A percentile compares a stretch with the other conserved stretches of the same genome.
Evolutionary conservation across 2,888 invertebrate genomes (phyloP).

Genomic region (Ganaspis brasiliensis): DNA sequence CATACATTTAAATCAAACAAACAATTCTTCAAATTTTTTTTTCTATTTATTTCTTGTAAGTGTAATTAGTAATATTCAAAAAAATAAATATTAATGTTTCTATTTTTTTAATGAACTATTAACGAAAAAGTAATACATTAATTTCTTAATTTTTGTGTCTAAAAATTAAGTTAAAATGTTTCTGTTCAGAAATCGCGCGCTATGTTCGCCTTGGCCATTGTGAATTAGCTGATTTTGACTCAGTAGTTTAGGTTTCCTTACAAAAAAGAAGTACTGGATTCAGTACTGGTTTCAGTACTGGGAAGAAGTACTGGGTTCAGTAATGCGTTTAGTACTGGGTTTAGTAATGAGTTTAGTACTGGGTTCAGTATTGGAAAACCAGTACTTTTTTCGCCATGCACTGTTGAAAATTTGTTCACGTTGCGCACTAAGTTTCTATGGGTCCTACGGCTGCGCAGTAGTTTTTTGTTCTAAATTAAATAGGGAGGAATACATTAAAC

Average conservation of each 20-base stretch:
- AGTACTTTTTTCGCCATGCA: too few species aligned
- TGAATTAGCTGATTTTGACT: neutral
- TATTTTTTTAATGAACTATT: constrained; percentile 7
- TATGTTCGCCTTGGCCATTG: neutral
- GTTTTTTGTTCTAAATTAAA: too few species aligned
- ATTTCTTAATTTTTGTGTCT: neutral
- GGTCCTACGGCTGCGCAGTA: too few species aligned
- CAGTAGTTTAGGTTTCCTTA: neutral
- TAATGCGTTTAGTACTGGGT: too few species aligned
- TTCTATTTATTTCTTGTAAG: neutral
- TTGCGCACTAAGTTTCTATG: too few species aligned
- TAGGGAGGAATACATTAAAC: too few species aligned
- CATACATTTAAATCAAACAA: neutral
- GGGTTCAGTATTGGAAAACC: too few species aligned
- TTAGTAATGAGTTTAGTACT: too few species aligned
- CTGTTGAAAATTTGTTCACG: too few species aligned
- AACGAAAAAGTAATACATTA: neutral
- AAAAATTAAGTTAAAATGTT: neutral
- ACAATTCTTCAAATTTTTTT: neutral
- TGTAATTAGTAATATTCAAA: constrained; percentile 1
- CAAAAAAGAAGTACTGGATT: too few species aligned
- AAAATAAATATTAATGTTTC: neutral
- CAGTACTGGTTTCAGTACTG: too few species aligned
- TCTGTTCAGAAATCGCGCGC: neutral
- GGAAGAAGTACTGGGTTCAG: too few species aligned